Conservation (phyloP, 2,113 vertebrate genomes). For the Astur gentilis region DNA sequence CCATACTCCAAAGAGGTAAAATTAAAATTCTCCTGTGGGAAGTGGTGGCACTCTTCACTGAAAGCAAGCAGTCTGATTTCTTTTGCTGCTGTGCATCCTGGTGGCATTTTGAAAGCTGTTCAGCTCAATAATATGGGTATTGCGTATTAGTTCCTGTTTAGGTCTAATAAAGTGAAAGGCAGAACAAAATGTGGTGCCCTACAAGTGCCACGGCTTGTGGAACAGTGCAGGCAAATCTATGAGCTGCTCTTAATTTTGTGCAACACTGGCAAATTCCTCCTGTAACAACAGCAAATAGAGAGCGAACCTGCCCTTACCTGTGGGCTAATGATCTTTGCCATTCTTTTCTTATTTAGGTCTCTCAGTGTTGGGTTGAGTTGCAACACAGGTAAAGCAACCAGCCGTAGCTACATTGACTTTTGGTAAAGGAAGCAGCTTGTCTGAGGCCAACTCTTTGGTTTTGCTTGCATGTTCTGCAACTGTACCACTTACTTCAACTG, state of each 20-base stretch:
- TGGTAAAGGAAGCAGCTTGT: neutral
- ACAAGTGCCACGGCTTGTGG: neutral
- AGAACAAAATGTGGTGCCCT: neutral
- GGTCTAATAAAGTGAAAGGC: neutral
- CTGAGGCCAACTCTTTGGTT: neutral
- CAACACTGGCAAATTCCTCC: neutral
- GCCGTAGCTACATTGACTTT: neutral
- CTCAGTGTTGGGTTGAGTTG: neutral
- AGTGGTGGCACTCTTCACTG: neutral
- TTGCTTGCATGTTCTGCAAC: neutral
- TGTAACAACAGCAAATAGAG: neutral
- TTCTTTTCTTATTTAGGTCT: neutral
- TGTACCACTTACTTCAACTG: neutral
- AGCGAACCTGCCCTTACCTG: neutral
- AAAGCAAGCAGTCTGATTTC: neutral
- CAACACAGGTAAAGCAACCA: neutral
- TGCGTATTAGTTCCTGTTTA: neutral
- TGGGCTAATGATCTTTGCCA: neutral
- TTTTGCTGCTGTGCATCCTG: neutral
- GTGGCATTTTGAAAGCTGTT: neutral
- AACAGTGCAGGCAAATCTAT: neutral
- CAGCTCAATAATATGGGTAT: neutral
- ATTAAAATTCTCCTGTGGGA: neutral
- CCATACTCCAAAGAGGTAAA: neutral
- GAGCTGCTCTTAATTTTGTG: neutral